Evolutionary conservation across 2,797 vertebrate species (phyloP), one percentile per base, ranked within the genome.

Genomic region (Sebastes trivittatus): DNA sequence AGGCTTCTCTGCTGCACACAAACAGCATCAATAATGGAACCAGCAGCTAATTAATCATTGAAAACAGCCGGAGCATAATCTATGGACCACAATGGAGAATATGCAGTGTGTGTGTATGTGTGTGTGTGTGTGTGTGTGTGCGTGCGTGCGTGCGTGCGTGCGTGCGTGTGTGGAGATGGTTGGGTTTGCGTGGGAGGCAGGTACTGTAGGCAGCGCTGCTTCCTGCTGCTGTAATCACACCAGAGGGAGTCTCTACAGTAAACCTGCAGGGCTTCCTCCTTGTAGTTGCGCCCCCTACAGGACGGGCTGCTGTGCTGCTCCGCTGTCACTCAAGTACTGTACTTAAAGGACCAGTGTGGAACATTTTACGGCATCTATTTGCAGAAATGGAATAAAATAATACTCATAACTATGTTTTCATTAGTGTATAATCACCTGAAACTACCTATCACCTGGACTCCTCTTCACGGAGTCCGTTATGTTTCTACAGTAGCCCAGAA

Each of bases 11-110:
- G 72, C 74, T 54, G 65, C 84, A 62, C 81, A 80, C 73, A 77
- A 83, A 83, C 11, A 36, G 11, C 89, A 89, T 90, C 81, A 89
- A 89, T 89, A 89, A 90, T 87, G 38, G 27, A 88, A 67, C 63
- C 38, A 59, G 75, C 65, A 42, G 78, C 73, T 85, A 83, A 90
- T 89, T 75, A 89, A 85, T 89, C 83, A 87, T 82, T 83, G 27
- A 88, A 82, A 74, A 55, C 78, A 80, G 81, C 83, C 55, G 60
- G 56, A 66, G 67, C 1, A 9, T 59, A 67, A 85, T 78, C 67
- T 78, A 67, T 66, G 67, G 69, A 20, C 29, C 52, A 18, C 18
- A 30, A 14, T 61, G 49, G 20, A 36, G 72, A 67, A 30, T 10
- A 20, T 55, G 30, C 13, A 7, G 4, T 22, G 63, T n/a, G 55